Conservation (phyloP, 2,797 vertebrate genomes). For the Emydoidea blandingii region DNA sequence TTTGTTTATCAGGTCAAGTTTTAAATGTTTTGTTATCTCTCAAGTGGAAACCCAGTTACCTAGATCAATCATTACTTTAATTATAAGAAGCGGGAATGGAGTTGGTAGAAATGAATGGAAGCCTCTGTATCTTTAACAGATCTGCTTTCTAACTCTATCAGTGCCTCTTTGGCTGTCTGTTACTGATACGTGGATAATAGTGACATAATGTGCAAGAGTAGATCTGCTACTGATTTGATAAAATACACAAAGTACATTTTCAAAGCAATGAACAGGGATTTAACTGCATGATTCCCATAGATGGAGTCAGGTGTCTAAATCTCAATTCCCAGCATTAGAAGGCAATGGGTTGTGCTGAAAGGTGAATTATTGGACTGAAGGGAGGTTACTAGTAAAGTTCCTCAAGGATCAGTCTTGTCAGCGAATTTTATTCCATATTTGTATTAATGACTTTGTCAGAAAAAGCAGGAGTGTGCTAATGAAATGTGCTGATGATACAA, state of each 20-base stretch:
- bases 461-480: too few species aligned
- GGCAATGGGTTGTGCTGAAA: too few species aligned
- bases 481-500: too few species aligned
- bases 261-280: neutral
- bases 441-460: too few species aligned
- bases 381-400: too few species aligned
- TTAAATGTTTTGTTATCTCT: neutral
- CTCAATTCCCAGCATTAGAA: neutral
- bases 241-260: neutral
- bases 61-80: neutral
- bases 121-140: neutral
- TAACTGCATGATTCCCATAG: neutral
- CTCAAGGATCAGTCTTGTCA: too few species aligned
- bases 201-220: neutral
- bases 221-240: neutral
- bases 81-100: neutral
- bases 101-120: neutral
- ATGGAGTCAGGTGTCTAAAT: neutral
- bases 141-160: neutral
- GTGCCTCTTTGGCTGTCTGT: neutral
- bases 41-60: neutral
- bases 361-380: too few species aligned
- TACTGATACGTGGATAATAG: neutral
- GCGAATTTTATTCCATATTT: too few species aligned
- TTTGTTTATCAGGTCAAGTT: neutral